Evolutionary conservation across 1,140 invertebrate genomes (phyloP).

Genomic region (Whitmania pigra): DNA sequence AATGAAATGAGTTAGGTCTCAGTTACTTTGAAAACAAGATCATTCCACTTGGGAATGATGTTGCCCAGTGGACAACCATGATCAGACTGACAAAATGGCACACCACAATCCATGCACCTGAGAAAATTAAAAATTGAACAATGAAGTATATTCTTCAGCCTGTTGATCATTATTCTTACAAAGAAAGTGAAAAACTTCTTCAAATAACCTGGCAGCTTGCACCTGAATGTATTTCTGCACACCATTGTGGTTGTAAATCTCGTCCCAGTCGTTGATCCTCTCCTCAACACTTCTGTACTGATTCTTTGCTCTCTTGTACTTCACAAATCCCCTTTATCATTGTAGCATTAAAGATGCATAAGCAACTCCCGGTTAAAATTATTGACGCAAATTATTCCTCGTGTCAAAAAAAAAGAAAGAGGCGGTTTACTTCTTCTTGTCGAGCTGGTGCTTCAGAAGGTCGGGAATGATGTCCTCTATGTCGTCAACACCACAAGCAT

Average conservation of each 20-base stretch:
- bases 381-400: background rate
- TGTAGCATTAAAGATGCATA: background rate
- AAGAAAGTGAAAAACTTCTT: background rate
- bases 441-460: slow-evolving; percentile 59
- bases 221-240: slow-evolving; percentile 73
- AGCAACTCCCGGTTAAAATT: background rate
- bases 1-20: background rate
- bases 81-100: slow-evolving; percentile 93
- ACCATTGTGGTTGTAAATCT: slow-evolving; percentile 77
- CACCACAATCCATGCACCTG: slow-evolving; percentile 94
- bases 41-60: slow-evolving; percentile 98
- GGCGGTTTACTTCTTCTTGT: slow-evolving; percentile 70
- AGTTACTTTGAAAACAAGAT: slow-evolving; percentile 67
- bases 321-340: slow-evolving; percentile 70
- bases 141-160: too few relatives aligned
- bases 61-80: slow-evolving; percentile 95
- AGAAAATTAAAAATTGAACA: background rate
- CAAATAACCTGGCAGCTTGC: slow-evolving; percentile 69
- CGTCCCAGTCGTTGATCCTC: slow-evolving; percentile 84
- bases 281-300: slow-evolving; percentile 70
- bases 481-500: slow-evolving; percentile 47
- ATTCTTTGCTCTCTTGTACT: slow-evolving; percentile 74
- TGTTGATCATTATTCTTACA: background rate
- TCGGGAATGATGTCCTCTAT: slow-evolving; percentile 76
- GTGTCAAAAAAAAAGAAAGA: background rate